Evolutionary conservation across 2,113 vertebrate genomes (phyloP).

Genomic region (Leucoraja erinaceus): DNA sequence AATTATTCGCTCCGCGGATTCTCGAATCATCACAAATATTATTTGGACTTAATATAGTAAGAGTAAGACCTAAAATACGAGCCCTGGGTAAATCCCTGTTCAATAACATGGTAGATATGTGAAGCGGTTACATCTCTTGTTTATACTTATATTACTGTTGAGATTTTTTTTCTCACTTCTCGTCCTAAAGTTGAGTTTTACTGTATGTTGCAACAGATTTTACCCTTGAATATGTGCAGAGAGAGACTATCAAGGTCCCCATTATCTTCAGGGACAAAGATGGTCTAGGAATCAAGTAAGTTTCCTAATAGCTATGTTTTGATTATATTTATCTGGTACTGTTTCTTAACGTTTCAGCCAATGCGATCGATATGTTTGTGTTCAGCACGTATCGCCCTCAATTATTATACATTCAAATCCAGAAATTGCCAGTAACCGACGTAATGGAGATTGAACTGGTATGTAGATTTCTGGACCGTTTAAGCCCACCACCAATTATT

Average conservation of each 20-base stretch:
- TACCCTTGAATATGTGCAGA: slow-evolving; percentile 92
- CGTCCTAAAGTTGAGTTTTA: slow-evolving; percentile 40
- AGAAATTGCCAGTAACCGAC: neutral
- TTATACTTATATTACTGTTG: neutral
- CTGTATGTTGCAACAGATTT: slow-evolving; percentile 72
- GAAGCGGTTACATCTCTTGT: neutral
- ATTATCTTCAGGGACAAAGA: slow-evolving; percentile 86
- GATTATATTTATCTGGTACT: neutral
- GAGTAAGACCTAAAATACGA: neutral
- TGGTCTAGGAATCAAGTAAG: slow-evolving; percentile 93
- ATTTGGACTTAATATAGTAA: neutral
- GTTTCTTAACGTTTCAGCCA: neutral
- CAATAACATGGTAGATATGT: too few species aligned
- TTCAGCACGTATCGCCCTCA: neutral
- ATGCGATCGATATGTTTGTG: neutral
- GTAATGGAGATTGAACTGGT: neutral
- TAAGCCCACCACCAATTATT: neutral
- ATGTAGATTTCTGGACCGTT: neutral
- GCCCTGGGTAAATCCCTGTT: slow-evolving; percentile 17
- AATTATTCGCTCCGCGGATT: neutral
- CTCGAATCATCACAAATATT: neutral
- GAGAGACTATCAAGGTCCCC: slow-evolving; percentile 79
- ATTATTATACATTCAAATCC: neutral
- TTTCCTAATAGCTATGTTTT: slow-evolving; percentile 37
- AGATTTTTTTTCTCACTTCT: neutral